Conservation (phyloP, 2,797 vertebrate species). For the Helostoma temminkii region DNA sequence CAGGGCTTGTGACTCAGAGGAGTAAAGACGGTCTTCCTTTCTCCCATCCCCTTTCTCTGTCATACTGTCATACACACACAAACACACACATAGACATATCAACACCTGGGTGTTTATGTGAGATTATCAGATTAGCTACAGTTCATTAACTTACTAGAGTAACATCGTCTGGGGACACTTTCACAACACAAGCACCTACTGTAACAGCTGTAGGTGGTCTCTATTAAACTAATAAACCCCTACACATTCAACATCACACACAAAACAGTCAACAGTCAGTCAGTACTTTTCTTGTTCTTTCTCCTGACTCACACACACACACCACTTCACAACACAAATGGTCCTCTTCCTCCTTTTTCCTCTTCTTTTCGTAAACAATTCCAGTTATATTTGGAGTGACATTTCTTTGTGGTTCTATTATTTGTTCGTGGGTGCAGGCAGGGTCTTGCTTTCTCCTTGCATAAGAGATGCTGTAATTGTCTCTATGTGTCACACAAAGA, state of each 20-base stretch:
- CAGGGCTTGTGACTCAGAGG: neutral
- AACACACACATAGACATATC: neutral
- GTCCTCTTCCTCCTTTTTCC: neutral
- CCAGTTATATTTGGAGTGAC: constrained; percentile 37
- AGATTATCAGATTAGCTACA: constrained; percentile 38
- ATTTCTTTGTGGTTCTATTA: constrained; percentile 16
- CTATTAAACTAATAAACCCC: neutral
- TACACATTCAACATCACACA: constrained; percentile 5
- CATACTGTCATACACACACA: neutral
- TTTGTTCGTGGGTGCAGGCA: constrained; percentile 11
- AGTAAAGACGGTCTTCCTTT: neutral
- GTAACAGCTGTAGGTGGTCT: constrained; percentile 14
- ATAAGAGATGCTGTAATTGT: constrained; percentile 20
- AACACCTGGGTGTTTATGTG: constrained; percentile 8
- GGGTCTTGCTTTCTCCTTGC: constrained; percentile 14
- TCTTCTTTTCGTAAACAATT: constrained; percentile 23
- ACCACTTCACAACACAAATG: neutral
- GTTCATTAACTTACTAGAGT: constrained; percentile 42
- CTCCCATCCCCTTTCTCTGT: neutral
- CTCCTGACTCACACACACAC: neutral
- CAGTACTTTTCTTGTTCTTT: constrained; percentile 5
- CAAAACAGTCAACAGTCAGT: constrained; percentile 3
- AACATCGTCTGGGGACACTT: constrained; percentile 1
- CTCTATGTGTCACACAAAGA: constrained; percentile 14
- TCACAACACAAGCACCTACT: constrained; percentile 1